These are phyloP conservation scores for Aplysina aerophoba DNA, from an alignment of 37 sponge, comb jelly and placozoan species.

Conservation along the genomic window DNA sequence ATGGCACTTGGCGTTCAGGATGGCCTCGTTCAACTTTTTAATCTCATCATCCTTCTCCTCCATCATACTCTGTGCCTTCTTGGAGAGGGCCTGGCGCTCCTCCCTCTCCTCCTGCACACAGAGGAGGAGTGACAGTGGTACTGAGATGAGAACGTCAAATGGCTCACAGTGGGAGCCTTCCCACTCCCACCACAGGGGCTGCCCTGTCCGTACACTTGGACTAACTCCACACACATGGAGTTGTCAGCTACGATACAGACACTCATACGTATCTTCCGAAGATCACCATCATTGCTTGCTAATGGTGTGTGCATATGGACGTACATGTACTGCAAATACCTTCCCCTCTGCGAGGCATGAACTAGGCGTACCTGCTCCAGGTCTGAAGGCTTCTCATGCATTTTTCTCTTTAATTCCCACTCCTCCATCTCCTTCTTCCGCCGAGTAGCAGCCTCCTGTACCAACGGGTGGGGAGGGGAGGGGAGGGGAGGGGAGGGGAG, in stretches of 20 bases:
- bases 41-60: constrained; percentile 98
- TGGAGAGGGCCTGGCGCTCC: constrained; percentile 51
- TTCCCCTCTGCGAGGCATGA: neutral
- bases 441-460: constrained; percentile 64
- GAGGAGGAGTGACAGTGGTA: neutral
- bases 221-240: too few species aligned
- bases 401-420: constrained; percentile 71
- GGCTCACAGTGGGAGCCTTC: too few species aligned
- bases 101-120: constrained; percentile 60
- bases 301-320: neutral
- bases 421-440: constrained; percentile 90
- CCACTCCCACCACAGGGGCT: too few species aligned
- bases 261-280: too few species aligned
- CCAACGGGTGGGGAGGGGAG: neutral
- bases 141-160: too few species aligned
- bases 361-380: constrained; percentile 67
- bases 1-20: constrained; percentile 98
- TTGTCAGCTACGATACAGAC: too few species aligned
- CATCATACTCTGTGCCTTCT: constrained; percentile 73
- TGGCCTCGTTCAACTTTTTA: constrained; percentile 95
- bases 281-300: too few species aligned
- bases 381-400: constrained; percentile 90
- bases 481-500: too few species aligned
- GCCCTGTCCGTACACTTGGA: too few species aligned
- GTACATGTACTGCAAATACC: too few species aligned